Evolutionary conservation across 2,888 invertebrate species (phyloP).

Genomic region (Griposia aprilina): DNA sequence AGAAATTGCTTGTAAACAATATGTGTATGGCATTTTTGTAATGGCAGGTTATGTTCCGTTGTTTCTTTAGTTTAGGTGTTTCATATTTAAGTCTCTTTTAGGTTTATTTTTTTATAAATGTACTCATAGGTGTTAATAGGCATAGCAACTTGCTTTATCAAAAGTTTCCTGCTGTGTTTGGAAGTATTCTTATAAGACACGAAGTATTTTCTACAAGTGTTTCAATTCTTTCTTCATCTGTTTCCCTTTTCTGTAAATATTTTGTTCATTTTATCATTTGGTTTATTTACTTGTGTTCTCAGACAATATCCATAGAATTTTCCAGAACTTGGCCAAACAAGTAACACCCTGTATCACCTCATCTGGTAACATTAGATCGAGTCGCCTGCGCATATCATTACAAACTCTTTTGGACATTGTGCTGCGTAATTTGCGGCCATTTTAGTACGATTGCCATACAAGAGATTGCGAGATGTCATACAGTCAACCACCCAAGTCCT

Average conservation of each 20-base stretch:
- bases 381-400: conserved; percentile 64
- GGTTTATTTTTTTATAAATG: not conserved
- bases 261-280: not conserved
- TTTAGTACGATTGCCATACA: conserved; percentile 74
- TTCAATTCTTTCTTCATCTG: not conserved
- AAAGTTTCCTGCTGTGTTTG: not conserved
- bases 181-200: not conserved
- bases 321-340: conserved; percentile 9
- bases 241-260: not conserved
- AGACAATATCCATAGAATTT: not conserved
- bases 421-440: conserved; percentile 74
- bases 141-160: too few relatives aligned
- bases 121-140: too few relatives aligned
- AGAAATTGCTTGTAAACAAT: not conserved
- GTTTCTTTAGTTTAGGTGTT: too few relatives aligned
- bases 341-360: conserved; percentile 45
- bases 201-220: not conserved
- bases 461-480: conserved; percentile 75
- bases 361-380: conserved; percentile 59
- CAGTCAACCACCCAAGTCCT: conserved; percentile 58
- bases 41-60: not conserved
- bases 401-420: conserved; percentile 72
- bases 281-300: not conserved
- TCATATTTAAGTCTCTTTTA: not conserved
- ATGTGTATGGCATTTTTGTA: not conserved